phyloP scores from a whole-genome alignment of 2,113 vertebrate genomes.

The Pangasianodon gigas region DNA sequence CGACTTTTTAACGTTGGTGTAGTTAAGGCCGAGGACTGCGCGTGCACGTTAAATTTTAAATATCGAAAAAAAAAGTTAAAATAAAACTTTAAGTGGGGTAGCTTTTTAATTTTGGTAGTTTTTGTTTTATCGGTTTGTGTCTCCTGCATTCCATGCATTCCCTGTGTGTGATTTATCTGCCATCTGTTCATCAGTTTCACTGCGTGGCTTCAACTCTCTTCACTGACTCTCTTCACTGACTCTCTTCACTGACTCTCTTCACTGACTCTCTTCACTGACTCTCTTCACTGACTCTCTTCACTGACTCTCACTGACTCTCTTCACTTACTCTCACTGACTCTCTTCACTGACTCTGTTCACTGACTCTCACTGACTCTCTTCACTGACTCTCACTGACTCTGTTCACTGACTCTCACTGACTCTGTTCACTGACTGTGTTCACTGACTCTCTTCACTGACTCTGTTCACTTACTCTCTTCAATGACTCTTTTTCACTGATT shows the following conservation, averaged over 20 bases:
- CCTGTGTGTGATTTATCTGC: neutral
- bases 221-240: neutral
- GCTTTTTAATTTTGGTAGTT: neutral
- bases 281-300: neutral
- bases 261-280: neutral
- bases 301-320: neutral
- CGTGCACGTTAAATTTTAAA: neutral
- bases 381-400: neutral
- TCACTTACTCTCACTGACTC: neutral
- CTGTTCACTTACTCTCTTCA: too few species aligned
- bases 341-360: neutral
- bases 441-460: too few species aligned
- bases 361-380: too few species aligned
- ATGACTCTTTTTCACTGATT: too few species aligned
- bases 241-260: neutral
- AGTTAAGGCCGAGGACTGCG: neutral
- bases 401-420: too few species aligned
- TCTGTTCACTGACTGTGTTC: neutral
- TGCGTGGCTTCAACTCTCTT: neutral
- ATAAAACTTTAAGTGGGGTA: neutral
- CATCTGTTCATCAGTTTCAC: conserved; percentile 9
- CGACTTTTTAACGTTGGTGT: neutral
- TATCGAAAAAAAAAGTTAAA: neutral
- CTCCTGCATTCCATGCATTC: neutral
- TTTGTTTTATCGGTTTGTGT: neutral